A percentile compares a stretch with the other conserved stretches of the same genome.
Conservation (phyloP, 2,113 vertebrate genomes). For the Corythaixoides concolor region DNA sequence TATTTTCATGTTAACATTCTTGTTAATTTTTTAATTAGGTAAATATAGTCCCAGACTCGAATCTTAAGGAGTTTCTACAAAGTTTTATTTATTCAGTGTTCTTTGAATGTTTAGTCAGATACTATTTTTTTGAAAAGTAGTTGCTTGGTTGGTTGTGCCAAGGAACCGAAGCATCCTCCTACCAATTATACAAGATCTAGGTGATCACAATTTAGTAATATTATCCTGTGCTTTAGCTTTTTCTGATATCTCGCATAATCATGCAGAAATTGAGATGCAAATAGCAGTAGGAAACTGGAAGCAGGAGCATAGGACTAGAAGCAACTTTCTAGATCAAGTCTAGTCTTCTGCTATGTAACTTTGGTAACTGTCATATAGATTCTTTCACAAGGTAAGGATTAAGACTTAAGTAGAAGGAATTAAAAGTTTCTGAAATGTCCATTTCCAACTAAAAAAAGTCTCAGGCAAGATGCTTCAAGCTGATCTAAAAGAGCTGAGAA, state of each 20-base stretch:
- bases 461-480: background rate
- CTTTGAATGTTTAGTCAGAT: background rate
- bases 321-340: background rate
- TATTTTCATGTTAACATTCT: background rate
- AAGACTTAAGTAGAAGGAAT: background rate
- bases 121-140: background rate
- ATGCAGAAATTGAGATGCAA: no score
- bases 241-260: background rate
- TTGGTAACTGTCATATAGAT: background rate
- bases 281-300: background rate
- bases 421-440: background rate
- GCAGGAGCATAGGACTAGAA: background rate
- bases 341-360: background rate
- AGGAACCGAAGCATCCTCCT: background rate
- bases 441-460: background rate
- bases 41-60: background rate
- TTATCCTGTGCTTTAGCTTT: background rate
- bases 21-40: background rate
- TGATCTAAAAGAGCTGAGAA: background rate
- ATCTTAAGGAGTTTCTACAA: background rate
- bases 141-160: background rate
- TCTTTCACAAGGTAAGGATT: background rate
- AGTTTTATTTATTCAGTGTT: background rate
- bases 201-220: background rate
- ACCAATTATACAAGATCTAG: background rate